Evolutionary conservation across 2,113 vertebrate species (phyloP), one percentile per base, ranked within the genome.

Genomic region (Boleophthalmus pectinirostris): DNA sequence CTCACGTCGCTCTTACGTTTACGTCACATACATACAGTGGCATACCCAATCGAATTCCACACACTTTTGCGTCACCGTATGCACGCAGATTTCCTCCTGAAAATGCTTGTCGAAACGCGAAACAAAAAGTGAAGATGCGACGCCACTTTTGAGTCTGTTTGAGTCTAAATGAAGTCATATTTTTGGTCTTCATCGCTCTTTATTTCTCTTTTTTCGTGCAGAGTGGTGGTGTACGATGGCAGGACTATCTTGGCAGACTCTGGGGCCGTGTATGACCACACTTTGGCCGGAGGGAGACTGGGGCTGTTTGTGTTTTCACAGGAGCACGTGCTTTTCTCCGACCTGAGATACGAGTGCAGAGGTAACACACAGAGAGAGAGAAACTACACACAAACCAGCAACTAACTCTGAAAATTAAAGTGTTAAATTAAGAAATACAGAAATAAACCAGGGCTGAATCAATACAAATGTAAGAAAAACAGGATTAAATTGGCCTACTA

Each of bases 261-360:
- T 0, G 97, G 97, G 25, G 95, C 96, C 0, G 87, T 98, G 75
- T 99, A 98, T 18, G 97, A 99, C 88, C 94, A 94, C 69, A 98
- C 96, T 5, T 96, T 96, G 72, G 94, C 96, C 12, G 97, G 97
- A 14, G 97, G 97, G 74, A 84, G 97, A 60, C 91, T 99, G 80
- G 97, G 97, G 20, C 92, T 98, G 69, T 99, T 99, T 79, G 97
- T 98, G 87, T 99, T 99, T 92, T 99, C 97, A 71, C 97, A 99
- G 91, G 97, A 99, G 70, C 96, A 96, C 81, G 95, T 97, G 65
- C 94, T 96, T 79, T 99, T 99, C 93, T 98, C 97, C 29, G 97
- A 99, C 88, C 96, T 99, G 86, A 96, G 94, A 91, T 98, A 98
- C 5, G 96, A 97, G 90, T 98, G 97, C 92, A 94, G 94, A 97